Evolutionary conservation across 1,140 invertebrate genomes (phyloP).

Genomic region (Leptopilina boulardi): DNA sequence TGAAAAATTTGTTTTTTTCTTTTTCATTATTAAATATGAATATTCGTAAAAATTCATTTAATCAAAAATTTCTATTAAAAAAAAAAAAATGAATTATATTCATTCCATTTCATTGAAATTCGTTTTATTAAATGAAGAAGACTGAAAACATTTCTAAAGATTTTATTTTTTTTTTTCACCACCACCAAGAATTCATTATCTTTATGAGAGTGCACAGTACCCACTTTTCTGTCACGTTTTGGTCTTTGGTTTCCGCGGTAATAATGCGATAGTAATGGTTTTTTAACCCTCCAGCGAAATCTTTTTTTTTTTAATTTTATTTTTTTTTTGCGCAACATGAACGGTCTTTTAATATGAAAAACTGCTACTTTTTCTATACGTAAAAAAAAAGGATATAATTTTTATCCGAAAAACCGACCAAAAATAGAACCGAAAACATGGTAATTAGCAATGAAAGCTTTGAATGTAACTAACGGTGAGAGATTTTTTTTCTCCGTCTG

Average conservation of each 20-base stretch:
- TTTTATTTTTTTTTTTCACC: neutral
- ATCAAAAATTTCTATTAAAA: neutral
- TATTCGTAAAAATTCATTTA: too few relatives aligned
- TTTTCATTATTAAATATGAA: too few relatives aligned
- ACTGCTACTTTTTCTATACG: neutral
- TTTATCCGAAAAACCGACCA: neutral
- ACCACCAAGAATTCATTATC: constrained; percentile 28
- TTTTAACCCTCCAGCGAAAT: neutral
- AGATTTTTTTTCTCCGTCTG: neutral
- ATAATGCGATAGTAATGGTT: constrained; percentile 8
- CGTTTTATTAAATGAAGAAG: neutral
- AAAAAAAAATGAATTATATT: neutral
- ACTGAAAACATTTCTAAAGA: neutral
- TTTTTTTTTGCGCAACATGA: too few relatives aligned
- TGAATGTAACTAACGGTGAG: neutral
- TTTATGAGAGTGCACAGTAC: neutral
- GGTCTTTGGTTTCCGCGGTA: neutral
- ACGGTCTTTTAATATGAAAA: constrained; percentile 11
- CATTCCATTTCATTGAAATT: neutral
- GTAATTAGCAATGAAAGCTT: neutral
- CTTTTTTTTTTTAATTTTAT: constrained; percentile 8
- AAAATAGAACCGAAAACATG: neutral
- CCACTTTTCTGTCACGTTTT: neutral
- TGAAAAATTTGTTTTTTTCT: too few relatives aligned
- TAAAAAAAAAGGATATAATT: neutral